Evolutionary conservation across 1,140 invertebrate genomes (phyloP).

Genomic region (Venustaconcha ellipsiformis): DNA sequence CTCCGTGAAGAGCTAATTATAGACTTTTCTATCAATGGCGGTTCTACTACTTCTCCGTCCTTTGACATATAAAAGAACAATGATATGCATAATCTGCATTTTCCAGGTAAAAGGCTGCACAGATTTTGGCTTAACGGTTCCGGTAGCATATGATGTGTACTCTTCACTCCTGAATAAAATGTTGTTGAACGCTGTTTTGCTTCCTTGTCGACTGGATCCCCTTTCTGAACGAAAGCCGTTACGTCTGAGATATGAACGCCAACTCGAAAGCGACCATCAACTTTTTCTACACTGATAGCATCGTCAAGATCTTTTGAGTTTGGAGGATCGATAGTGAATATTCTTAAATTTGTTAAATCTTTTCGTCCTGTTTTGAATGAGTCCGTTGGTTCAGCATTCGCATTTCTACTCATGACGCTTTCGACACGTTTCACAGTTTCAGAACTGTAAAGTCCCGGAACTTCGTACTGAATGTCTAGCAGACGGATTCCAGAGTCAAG

Average conservation of each 20-base stretch:
- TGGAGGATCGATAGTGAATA: conserved; percentile 95
- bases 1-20: conserved; percentile 39
- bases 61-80: conserved; percentile 45
- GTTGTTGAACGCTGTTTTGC: conserved; percentile 56
- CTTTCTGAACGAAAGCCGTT: conserved; percentile 49
- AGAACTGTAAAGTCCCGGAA: conserved; percentile 20
- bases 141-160: conserved; percentile 67
- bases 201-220: conserved; percentile 54
- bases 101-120: conserved; percentile 64
- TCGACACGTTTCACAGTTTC: conserved; percentile 10
- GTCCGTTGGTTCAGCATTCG: conserved; percentile 4
- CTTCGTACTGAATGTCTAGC: conserved; percentile 19
- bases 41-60: conserved; percentile 18
- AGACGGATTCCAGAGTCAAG: conserved; percentile 17
- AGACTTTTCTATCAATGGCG: conserved; percentile 31
- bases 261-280: conserved; percentile 35
- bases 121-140: conserved; percentile 61
- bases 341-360: conserved; percentile 73
- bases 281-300: conserved; percentile 80
- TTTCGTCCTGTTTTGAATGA: conserved; percentile 66
- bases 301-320: conserved; percentile 99
- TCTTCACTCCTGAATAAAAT: conserved; percentile 56
- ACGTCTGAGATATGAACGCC: conserved; percentile 68
- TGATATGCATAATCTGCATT: conserved; percentile 53
- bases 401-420: conserved; percentile 2